A percentile compares a stretch with the other conserved stretches of the same genome.
Evolutionary conservation across 2,113 vertebrate species (phyloP).

Genomic region (Ciconia stormi): DNA sequence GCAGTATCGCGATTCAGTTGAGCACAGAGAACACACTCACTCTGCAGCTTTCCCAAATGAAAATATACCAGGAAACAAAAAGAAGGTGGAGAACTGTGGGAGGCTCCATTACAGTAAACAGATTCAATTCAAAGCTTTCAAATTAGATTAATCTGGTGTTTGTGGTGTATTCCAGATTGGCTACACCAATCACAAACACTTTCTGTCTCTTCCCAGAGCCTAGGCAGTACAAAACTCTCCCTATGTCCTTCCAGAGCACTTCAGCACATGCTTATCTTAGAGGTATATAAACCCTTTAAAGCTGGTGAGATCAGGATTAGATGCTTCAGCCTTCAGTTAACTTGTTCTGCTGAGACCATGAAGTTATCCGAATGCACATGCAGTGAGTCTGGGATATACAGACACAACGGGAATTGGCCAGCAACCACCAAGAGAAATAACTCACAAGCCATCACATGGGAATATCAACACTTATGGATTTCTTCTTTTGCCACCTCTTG

Average conservation of each 20-base stretch:
- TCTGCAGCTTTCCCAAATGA: slow-evolving; percentile 9
- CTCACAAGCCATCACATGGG: background rate
- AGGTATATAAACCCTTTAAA: background rate
- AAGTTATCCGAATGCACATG: background rate
- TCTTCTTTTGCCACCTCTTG: background rate
- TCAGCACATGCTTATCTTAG: background rate
- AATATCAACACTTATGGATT: background rate
- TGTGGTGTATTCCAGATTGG: background rate
- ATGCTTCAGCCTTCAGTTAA: background rate
- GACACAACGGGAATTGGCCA: background rate
- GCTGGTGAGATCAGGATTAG: background rate
- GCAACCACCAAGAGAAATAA: background rate
- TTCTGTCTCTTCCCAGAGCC: background rate
- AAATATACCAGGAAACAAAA: slow-evolving; percentile 42
- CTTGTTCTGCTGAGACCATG: background rate
- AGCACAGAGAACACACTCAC: background rate
- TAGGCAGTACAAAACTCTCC: background rate
- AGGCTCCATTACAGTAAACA: slow-evolving; percentile 1
- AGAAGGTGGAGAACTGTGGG: slow-evolving; percentile 37
- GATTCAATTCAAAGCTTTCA: slow-evolving; percentile 48
- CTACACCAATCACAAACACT: background rate
- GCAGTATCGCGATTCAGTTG: fast-evolving
- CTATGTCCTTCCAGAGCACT: background rate
- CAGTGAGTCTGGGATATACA: background rate
- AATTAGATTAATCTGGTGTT: slow-evolving; percentile 33